Conservation (phyloP, 2,888 invertebrate genomes). For the Dermolepida albohirtum region DNA sequence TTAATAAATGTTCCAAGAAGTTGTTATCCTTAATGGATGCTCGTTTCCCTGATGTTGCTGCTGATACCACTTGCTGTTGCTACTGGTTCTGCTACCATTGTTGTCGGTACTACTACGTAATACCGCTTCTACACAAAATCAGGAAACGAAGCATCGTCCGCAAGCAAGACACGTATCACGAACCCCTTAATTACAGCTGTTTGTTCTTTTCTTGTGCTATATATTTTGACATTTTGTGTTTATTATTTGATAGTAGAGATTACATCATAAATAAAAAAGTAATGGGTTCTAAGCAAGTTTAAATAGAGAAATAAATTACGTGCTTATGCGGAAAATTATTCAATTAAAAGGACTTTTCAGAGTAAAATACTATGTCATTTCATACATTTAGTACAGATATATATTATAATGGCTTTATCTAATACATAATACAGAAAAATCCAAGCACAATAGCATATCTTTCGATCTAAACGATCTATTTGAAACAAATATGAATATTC, state of each 20-base stretch:
- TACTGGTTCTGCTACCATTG: not conserved
- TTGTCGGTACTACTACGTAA: not conserved
- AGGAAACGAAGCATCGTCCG: constrained; percentile 19
- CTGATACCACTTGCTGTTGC: constrained; percentile 3
- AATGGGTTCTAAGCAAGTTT: too few species aligned
- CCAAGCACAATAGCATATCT: too few species aligned
- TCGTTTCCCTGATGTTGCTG: constrained; percentile 26
- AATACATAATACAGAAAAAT: too few species aligned
- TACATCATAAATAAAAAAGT: too few species aligned
- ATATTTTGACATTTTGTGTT: constrained; percentile 10
- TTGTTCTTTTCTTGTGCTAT: constrained; percentile 15
- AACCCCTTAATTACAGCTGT: constrained; percentile 37
- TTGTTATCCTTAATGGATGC: constrained; percentile 46
- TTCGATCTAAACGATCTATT: too few species aligned
- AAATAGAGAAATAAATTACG: too few species aligned
- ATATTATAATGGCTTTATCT: too few species aligned
- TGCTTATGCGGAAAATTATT: too few species aligned
- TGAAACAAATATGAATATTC: too few species aligned
- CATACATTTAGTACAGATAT: too few species aligned
- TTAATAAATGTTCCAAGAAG: constrained; percentile 45
- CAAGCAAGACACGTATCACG: constrained; percentile 27
- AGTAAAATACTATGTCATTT: too few species aligned
- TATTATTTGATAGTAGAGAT: constrained; percentile 1
- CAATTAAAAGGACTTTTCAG: too few species aligned
- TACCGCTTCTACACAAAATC: not conserved